Base-by-base conservation (phyloP, 2,888 invertebrate genomes). In the Habrosyne pyritoides region DNA sequence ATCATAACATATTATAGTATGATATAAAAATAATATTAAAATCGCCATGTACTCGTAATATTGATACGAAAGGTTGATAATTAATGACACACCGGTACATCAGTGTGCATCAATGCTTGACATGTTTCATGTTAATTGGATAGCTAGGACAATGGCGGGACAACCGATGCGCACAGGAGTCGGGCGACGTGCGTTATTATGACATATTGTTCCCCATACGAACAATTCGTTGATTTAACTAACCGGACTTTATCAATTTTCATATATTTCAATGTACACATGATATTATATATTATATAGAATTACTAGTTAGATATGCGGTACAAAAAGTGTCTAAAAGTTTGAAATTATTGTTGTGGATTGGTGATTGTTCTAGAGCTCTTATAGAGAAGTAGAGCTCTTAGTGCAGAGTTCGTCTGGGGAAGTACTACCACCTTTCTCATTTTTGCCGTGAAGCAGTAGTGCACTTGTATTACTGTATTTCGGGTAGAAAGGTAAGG, bases 101-200 rank as follows among this genome's bases (percentile, higher is more conserved):
- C 80, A 79, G 76, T 77, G 76, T 74, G 71, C 81, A 85, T 86
- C 84, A 84, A 84, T 81, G 87, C 81, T 82, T 84, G 84, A 87
- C 87, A 83, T 87, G 87, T 87, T 82, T 77, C 85, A 83, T 85
- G 85, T 86, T 89, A 89, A 90, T 89, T 90, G 89, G 88, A 85
- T 87, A 80, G 83, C 76, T 67, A 75, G 84, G 80, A 89, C 87
- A 87, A 86, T 86, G 75, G 81, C 72, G 68, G 71, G 69, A 73
- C 75, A 76, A 77, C 78, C 75, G 80, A 75, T 76, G 81, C 80
- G 75, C 66, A 69, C 73, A 71, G 75, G 67, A 67, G 69, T 66
- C 56, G 72, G 71, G 63, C 67, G 75, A 63, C 75, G 72, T 72
- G 75, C 82, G 81, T 83, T 86, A 89, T 89, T 87, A 87, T 84